A percentile compares a stretch with the other conserved stretches of the same genome.
Conservation (phyloP, 2,797 vertebrate genomes). For the Pteropus rufus region DNA sequence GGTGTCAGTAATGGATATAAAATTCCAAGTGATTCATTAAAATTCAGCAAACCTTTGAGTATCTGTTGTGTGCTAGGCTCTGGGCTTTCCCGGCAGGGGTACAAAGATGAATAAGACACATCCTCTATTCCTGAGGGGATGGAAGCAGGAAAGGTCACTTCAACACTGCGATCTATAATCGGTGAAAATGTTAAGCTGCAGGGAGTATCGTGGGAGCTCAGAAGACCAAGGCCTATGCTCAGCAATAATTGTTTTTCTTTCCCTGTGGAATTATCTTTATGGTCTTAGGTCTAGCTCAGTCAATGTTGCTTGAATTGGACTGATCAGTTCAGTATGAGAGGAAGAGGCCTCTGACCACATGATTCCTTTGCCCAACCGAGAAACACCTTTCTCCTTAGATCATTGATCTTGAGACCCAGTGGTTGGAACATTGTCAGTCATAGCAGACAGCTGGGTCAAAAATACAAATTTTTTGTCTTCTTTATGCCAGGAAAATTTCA, state of each 20-base stretch:
- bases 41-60: background rate
- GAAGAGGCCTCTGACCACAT: background rate
- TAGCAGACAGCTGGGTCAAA: background rate
- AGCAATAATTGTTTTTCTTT: background rate
- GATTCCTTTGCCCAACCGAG: background rate
- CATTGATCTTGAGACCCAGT: background rate
- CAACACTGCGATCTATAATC: background rate
- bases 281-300: background rate
- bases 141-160: background rate
- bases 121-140: background rate
- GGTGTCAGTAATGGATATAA: background rate
- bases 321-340: background rate
- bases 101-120: background rate
- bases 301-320: background rate
- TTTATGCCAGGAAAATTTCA: background rate
- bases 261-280: background rate
- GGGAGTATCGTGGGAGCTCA: background rate
- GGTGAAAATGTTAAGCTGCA: background rate
- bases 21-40: background rate
- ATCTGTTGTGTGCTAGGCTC: background rate
- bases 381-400: background rate
- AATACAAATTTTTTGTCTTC: background rate
- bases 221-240: background rate
- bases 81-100: background rate
- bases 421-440: background rate